Evolutionary conservation across 2,113 vertebrate species (phyloP).

Genomic region (Xiphophorus maculatus): DNA sequence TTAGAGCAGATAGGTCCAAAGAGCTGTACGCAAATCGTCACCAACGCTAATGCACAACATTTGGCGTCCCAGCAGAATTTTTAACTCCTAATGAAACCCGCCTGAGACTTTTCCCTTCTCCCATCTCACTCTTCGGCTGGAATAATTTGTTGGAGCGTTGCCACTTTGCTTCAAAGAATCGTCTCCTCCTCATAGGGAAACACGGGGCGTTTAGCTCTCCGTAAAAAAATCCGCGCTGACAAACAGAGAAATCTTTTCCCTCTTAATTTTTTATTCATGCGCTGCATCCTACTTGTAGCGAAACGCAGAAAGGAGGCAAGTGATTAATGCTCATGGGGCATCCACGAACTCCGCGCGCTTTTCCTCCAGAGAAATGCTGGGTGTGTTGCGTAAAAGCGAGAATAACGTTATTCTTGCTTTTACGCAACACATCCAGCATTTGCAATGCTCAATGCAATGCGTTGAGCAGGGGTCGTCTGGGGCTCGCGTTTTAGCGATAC

Average conservation of each 20-base stretch:
- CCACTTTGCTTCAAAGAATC: conserved; percentile 36
- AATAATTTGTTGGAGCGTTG: conserved; percentile 19
- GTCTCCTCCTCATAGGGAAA: conserved; percentile 14
- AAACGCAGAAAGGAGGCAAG: conserved; percentile 35
- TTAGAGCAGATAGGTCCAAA: not conserved
- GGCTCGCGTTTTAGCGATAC: conserved; percentile 8
- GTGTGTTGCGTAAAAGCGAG: conserved; percentile 42
- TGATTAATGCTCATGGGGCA: conserved; percentile 40
- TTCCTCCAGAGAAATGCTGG: conserved; percentile 13
- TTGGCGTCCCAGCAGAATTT: not conserved
- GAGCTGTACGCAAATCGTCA: not conserved
- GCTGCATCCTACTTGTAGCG: conserved; percentile 23
- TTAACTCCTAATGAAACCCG: conserved; percentile 3
- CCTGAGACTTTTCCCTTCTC: not conserved
- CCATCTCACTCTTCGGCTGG: conserved; percentile 2
- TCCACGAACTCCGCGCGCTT: not conserved
- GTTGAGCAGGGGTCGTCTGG: conserved; percentile 15
- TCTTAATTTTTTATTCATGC: conserved; percentile 41
- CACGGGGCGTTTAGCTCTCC: not conserved
- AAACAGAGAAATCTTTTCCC: conserved; percentile 32
- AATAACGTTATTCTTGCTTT: too few species aligned
- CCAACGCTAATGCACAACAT: not conserved
- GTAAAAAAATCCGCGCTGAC: conserved; percentile 34
- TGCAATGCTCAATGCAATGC: conserved; percentile 45
- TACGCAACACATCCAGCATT: too few species aligned